Base-by-base conservation (phyloP, 2,888 invertebrate species). In the Agrenia bidenticulata region DNA sequence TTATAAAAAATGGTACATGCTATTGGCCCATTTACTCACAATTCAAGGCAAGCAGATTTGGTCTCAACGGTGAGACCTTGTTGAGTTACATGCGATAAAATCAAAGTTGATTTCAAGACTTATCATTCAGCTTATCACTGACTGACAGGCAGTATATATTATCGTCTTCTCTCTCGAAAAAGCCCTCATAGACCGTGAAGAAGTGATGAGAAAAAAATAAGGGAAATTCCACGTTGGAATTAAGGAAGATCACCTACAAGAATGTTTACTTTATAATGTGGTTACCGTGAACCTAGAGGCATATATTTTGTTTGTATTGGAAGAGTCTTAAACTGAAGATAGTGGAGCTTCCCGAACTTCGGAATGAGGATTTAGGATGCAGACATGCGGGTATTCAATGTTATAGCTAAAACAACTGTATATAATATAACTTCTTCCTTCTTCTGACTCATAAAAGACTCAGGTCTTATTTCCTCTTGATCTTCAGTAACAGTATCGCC, bases 251-350 rank as follows among this genome's bases (percentile, higher is more conserved):
- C 57, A 57, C 21, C 57, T 41, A 17, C n/a, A 57, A 57, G 39
- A 57, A 41, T 57, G 57, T 57, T 57, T 57, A 57, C 57, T 57
- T 57, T 57, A 54, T 54, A 32, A 32, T 54, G 37, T 54, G 54
- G 54, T 54, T 54, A 17, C 32, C 42, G 57, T 57, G 57, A 39
- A 57, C 23, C 51, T 51, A 51, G 24, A 19, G 45, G 2, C 26
- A 9, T 17, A 27, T 26, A 17, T 55, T 55, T 26, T 55, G 26
- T 55, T 17, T 55, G 55, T 5, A 55, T 45, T 45, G 19, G 45
- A 45, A 15, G 5, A 45, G n/a, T 11, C 15, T 19, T 11, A 45
- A 19, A 45, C 45, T 23, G 2, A 51, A 15, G 51, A 26, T 19
- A 51, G 24, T 24, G 9, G 23, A 51, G 51, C 23, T 51, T 15